Evolutionary conservation across 2,888 invertebrate genomes (phyloP).

Genomic region (Hoplodrina ambigua): DNA sequence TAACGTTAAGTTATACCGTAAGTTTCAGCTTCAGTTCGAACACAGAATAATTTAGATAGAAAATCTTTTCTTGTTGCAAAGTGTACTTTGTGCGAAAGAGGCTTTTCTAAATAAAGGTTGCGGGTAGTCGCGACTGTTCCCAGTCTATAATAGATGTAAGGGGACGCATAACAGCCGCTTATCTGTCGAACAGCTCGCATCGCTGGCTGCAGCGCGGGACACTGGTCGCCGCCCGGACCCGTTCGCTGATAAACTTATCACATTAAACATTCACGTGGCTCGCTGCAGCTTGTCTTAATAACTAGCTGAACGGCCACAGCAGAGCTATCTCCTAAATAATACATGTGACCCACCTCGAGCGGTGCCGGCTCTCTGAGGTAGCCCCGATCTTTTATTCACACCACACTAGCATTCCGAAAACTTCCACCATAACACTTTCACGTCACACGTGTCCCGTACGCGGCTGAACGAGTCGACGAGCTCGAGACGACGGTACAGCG

Average conservation of each 20-base stretch:
- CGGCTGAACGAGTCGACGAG: slow-evolving; percentile 38
- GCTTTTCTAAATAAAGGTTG: slow-evolving; percentile 33
- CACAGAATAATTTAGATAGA: neutral
- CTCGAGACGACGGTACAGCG: slow-evolving; percentile 15
- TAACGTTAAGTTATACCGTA: neutral
- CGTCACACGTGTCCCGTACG: slow-evolving; percentile 55
- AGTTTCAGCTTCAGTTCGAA: neutral
- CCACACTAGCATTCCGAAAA: slow-evolving; percentile 70
- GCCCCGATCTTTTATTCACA: slow-evolving; percentile 77
- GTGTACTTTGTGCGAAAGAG: slow-evolving; percentile 7
- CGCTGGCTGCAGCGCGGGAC: slow-evolving; percentile 32
- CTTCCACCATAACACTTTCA: slow-evolving; percentile 72
- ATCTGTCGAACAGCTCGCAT: slow-evolving; percentile 39
- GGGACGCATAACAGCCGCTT: slow-evolving; percentile 52
- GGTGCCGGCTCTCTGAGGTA: slow-evolving; percentile 78
- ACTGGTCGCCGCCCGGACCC: slow-evolving; percentile 37
- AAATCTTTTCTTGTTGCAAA: neutral
- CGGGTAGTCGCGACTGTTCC: slow-evolving; percentile 18
- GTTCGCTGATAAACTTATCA: slow-evolving; percentile 61
- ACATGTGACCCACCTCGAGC: slow-evolving; percentile 77
- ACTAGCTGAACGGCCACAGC: slow-evolving; percentile 61
- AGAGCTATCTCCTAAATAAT: slow-evolving; percentile 65
- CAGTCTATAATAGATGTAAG: slow-evolving; percentile 43
- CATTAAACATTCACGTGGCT: slow-evolving; percentile 66
- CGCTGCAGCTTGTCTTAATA: slow-evolving; percentile 55